phyloP scores from a whole-genome alignment of 2,797 vertebrate genomes.

The Toxotes lorentzi region DNA sequence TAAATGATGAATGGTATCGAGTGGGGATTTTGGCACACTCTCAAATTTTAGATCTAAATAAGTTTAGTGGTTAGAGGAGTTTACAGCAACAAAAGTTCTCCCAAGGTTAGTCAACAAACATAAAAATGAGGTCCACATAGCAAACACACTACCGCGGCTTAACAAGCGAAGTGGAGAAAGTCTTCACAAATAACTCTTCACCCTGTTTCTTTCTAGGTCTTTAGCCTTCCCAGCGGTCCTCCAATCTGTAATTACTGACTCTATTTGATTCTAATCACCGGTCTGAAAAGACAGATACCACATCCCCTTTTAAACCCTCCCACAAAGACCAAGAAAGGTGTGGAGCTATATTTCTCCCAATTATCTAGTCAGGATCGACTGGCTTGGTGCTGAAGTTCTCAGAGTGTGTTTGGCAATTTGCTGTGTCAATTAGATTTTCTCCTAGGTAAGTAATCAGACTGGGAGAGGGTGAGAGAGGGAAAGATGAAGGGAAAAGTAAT shows the following conservation, averaged over 20 bases:
- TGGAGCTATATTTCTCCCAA: constrained; percentile 71
- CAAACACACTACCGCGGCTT: constrained; percentile 11
- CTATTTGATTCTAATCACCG: constrained; percentile 78
- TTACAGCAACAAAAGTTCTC: background rate
- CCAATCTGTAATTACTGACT: constrained; percentile 77
- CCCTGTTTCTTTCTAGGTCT: constrained; percentile 50
- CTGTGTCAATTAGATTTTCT: constrained; percentile 85
- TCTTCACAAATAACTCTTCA: constrained; percentile 51
- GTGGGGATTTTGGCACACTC: background rate
- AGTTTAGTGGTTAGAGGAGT: background rate
- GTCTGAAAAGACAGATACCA: constrained; percentile 74
- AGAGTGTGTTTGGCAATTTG: constrained; percentile 82
- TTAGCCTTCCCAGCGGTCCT: constrained; percentile 65
- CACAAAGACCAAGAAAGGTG: constrained; percentile 68
- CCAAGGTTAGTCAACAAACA: background rate
- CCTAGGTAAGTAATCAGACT: constrained; percentile 82
- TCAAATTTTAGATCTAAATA: background rate
- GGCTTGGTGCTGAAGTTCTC: constrained; percentile 72
- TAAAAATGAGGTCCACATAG: background rate
- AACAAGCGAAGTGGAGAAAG: constrained; percentile 55
- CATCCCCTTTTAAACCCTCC: constrained; percentile 66
- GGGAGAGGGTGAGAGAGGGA: constrained; percentile 55
- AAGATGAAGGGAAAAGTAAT: constrained; percentile 81
- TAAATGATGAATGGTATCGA: background rate
- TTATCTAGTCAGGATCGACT: constrained; percentile 76